A percentile compares a stretch with the other conserved stretches of the same genome.
Conservation (phyloP, 2,113 vertebrate species). For the Protobothrops mucrosquamatus region DNA sequence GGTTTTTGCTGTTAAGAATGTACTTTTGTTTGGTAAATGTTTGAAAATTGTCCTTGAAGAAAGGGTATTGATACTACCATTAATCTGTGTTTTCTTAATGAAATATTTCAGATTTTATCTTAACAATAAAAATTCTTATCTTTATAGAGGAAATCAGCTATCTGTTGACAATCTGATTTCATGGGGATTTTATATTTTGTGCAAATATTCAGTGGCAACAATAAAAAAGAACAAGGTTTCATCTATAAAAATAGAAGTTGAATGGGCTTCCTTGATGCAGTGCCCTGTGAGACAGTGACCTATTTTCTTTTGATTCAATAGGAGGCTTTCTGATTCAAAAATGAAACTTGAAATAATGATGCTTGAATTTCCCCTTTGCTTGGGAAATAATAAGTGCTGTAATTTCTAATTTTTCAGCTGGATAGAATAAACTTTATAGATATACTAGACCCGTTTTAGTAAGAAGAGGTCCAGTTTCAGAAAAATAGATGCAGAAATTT, state of each 20-base stretch:
- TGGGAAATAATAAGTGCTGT: not conserved
- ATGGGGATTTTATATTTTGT: not conserved
- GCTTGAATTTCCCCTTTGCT: not conserved
- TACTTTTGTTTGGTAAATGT: not conserved
- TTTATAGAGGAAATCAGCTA: not conserved
- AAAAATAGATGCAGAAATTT: not conserved
- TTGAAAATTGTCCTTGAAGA: not conserved
- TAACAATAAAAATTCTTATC: not conserved
- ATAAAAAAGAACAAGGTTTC: not conserved
- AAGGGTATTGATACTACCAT: not conserved
- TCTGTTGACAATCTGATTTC: not conserved
- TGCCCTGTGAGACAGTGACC: not conserved
- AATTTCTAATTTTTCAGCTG: not conserved
- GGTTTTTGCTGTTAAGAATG: not conserved
- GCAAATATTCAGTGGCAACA: not conserved
- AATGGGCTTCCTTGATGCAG: not conserved
- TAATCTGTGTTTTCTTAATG: slow-evolving; percentile 21
- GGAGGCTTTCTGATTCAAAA: not conserved
- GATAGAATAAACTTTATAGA: not conserved
- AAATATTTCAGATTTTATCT: slow-evolving; percentile 22
- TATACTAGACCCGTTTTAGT: not conserved
- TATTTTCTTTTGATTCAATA: not conserved
- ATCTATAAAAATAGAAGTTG: not conserved
- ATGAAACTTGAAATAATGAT: not conserved
- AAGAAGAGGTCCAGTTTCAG: not conserved